Conservation (phyloP, 2,888 invertebrate genomes). For the Leptinotarsa tumamoca region DNA sequence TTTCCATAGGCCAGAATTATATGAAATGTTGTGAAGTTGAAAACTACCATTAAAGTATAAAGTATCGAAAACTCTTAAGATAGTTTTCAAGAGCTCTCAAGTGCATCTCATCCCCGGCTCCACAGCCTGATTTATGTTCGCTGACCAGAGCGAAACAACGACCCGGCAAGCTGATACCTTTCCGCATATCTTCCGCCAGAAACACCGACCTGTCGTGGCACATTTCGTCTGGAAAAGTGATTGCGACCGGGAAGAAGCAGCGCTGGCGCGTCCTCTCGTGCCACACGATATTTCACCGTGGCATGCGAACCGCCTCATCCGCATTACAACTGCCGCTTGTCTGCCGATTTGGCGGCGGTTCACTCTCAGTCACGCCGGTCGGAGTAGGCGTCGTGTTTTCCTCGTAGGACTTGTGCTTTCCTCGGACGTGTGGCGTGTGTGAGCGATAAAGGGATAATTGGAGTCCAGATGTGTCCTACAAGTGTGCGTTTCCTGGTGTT, state of each 20-base stretch:
- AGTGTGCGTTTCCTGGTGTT: constrained; percentile 54
- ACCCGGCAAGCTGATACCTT: constrained; percentile 13
- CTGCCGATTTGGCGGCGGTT: constrained; percentile 35
- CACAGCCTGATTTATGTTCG: constrained; percentile 3
- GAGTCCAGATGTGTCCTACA: constrained; percentile 54
- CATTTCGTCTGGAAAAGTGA: constrained; percentile 24
- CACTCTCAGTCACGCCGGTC: constrained; percentile 44
- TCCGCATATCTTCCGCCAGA: constrained; percentile 19
- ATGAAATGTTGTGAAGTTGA: no score
- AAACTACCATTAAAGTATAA: no score
- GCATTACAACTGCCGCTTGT: constrained; percentile 61
- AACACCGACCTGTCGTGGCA: constrained; percentile 19
- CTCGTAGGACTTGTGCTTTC: constrained; percentile 40
- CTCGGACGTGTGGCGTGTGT: constrained; percentile 8
- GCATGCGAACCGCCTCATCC: constrained; percentile 61
- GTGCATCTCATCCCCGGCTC: not conserved
- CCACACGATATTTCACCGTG: constrained; percentile 44
- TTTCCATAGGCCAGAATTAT: no score
- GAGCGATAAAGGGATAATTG: constrained; percentile 37
- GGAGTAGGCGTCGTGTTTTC: constrained; percentile 50
- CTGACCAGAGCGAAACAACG: constrained; percentile 21
- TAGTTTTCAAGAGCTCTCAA: not conserved
- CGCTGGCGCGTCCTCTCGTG: constrained; percentile 57
- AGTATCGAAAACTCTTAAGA: no score
- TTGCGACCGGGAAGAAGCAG: constrained; percentile 36